Evolutionary conservation across 2,797 vertebrate species (phyloP).

Genomic region (Phrynocephalus vlangalii): DNA sequence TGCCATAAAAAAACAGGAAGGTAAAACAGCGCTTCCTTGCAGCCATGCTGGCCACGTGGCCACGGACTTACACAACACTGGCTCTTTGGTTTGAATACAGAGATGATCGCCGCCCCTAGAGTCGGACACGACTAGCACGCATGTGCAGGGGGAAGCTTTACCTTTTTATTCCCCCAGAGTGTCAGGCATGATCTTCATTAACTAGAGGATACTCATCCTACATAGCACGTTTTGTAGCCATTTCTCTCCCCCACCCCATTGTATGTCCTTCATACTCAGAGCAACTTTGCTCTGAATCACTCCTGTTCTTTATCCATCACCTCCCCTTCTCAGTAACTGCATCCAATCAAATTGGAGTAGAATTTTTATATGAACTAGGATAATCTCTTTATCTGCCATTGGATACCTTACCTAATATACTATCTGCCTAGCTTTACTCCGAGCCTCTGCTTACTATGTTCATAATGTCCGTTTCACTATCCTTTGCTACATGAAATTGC

Average conservation of each 20-base stretch:
- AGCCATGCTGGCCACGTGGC: too few species aligned
- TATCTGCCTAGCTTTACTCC: not conserved
- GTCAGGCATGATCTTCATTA: not conserved
- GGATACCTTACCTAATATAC: not conserved
- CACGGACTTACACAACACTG: too few species aligned
- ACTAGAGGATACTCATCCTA: not conserved
- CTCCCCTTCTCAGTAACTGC: not conserved
- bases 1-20: too few species aligned
- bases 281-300: not conserved
- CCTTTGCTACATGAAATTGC: not conserved
- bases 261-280: not conserved
- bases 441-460: not conserved
- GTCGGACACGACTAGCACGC: too few species aligned
- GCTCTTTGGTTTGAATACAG: too few species aligned
- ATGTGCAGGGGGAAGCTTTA: too few species aligned
- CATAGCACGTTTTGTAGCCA: not conserved
- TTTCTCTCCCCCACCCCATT: not conserved
- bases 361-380: too few species aligned
- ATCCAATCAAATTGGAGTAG: too few species aligned
- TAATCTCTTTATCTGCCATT: not conserved
- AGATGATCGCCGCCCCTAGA: too few species aligned
- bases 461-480: not conserved
- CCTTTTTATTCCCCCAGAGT: rapidly evolving
- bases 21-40: too few species aligned
- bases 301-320: not conserved